Evolutionary conservation across 2,113 vertebrate genomes (phyloP).

Genomic region (Hyperoodon ampullatus): DNA sequence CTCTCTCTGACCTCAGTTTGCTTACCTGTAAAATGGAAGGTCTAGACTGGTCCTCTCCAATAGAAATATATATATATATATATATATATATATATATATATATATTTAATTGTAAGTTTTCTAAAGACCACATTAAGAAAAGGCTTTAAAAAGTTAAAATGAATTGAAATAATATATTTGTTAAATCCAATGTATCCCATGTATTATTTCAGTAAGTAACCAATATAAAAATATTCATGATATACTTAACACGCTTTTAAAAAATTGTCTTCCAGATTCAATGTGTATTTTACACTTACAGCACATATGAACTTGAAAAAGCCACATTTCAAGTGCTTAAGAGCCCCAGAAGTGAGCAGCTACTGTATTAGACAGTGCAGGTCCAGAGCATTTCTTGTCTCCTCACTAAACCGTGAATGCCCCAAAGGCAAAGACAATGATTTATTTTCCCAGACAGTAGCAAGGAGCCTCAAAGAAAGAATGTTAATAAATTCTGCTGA

Average conservation of each 20-base stretch:
- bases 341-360: fast-evolving
- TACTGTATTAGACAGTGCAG: fast-evolving
- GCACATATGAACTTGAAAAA: fast-evolving
- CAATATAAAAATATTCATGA: background rate
- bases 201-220: background rate
- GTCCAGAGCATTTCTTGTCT: background rate
- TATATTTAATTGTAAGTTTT: background rate
- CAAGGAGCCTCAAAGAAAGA: background rate
- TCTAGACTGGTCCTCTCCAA: fast-evolving
- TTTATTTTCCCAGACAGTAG: too few species aligned
- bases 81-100: fast-evolving
- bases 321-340: background rate
- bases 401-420: background rate
- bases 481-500: background rate
- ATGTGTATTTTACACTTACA: background rate
- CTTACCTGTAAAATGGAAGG: background rate
- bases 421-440: too few species aligned
- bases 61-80: background rate
- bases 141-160: background rate
- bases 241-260: background rate
- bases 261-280: background rate
- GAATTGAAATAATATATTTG: background rate
- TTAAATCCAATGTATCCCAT: background rate
- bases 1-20: background rate
- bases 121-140: background rate